Evolutionary conservation across 2,797 vertebrate species (phyloP), one percentile per base, ranked within the genome.

Genomic region (Sebastes nivosus): DNA sequence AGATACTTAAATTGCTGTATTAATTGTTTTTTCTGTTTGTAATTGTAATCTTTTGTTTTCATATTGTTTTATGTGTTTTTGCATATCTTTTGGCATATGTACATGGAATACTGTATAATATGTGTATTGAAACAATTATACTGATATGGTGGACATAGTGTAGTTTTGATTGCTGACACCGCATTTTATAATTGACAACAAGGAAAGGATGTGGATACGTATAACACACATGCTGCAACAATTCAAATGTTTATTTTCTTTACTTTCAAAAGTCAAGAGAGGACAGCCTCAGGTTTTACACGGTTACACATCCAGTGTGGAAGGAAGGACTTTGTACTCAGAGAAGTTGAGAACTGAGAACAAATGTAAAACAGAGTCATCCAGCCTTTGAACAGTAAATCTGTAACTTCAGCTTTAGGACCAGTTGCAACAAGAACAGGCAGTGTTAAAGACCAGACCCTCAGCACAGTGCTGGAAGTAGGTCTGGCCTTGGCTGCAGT

Each of bases 371-470:
- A 83, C 57, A 34, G 66, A 60, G 46, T 82, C 59, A 50, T 60
- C 12, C 64, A 77, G 67, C 59, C 60, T 76, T 77, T 63, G 9
- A 80, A 69, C 25, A 72, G 76, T 85, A 60, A 89, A 87, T 89
- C 38, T 83, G 2, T 83, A 81, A 85, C 82, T 59, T 58, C 8
- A 34, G 27, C n/a, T 87, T 83, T 80, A 91, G 27, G 81, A 8
- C 89, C 88, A 92, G 86, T 87, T 90, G 80, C 85, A 91, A 77
- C 90, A 94, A 58, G 80, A 90, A 66, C 92, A 94, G 79, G 88
- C 68, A 34, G 86, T 57, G 75, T 93, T 80, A 60, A 94, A 93
- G 60, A 93, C 89, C 76, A 94, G 88, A 22, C 90, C 72, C 22
- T 55, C 3, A 30, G 83, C 86, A 34, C 93, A 93, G 22, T 71